Evolutionary conservation across 2,888 invertebrate species (phyloP).

Genomic region (Toxonevra muliebris): DNA sequence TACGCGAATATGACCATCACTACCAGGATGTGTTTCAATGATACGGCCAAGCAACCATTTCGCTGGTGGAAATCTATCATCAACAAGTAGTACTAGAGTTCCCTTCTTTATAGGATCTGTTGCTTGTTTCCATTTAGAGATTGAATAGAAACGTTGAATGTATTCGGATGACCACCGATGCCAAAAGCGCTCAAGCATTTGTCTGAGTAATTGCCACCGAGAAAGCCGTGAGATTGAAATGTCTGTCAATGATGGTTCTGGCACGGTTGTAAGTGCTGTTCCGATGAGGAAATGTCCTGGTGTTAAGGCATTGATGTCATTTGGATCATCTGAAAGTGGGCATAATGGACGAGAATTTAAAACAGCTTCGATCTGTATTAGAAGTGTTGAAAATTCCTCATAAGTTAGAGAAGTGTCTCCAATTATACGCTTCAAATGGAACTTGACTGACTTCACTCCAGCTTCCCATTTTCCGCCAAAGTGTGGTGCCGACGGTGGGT

Average conservation of each 20-base stretch:
- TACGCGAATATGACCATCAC: too few species aligned
- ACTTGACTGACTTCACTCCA: conserved; percentile 19
- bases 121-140: neutral
- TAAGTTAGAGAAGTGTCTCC: conserved; percentile 21
- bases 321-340: too few species aligned
- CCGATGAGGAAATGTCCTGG: conserved; percentile 10
- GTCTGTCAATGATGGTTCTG: neutral
- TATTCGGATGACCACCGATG: neutral
- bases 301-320: neutral
- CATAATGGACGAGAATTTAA: neutral
- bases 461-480: too few species aligned
- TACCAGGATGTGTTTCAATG: too few species aligned
- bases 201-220: conserved; percentile 8
- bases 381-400: conserved; percentile 17
- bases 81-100: neutral
- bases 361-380: neutral
- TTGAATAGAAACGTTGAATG: conserved; percentile 1
- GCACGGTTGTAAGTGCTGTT: too few species aligned
- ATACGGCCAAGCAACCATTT: conserved; percentile 13
- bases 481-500: conserved; percentile 6
- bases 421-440: conserved; percentile 10
- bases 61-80: conserved; percentile 1
- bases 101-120: too few species aligned
- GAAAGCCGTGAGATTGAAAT: neutral
- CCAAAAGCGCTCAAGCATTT: conserved; percentile 6